Base-by-base conservation (phyloP, 2,888 invertebrate genomes). In the Rhagium mordax region DNA sequence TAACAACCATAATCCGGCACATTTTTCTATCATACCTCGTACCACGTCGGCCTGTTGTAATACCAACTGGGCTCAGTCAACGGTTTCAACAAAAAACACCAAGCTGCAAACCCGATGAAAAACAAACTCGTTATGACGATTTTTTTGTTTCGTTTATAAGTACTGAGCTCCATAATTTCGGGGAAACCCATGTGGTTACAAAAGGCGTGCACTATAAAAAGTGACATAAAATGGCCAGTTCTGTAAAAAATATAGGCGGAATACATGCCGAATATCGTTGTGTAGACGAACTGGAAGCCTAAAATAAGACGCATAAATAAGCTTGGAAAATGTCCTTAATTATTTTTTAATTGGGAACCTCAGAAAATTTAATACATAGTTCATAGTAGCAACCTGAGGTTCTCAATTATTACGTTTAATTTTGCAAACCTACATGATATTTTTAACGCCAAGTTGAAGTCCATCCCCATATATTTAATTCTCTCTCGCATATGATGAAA, bases 141-240 rank as follows among this genome's bases (percentile, higher is more conserved):
- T 78, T 94, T 91, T 80, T 93, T 91, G 4, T 76, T 78, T 27
- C 82, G 88, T 78, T 89, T 88, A 81, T 91, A 92, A 20, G 90
- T 90, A 72, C 91, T 85, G 3, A 95, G 88, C 84, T 95, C 96
- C 2, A 90, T 89, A 77, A 98, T 90, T 86, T 97, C 95, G 0
- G 98, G 98, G 84, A 98, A 94, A 6, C 98, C 98, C 96, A 98
- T 97, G 87, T 96, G 95, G 88, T 98, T 98, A 88, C 98, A 98
- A 87, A 98, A 97, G 33, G 96, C 94, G 87, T 98, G 98, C 1
- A 94, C 97, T 15, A 96, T 87, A 80, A 98, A 92, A 2, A 97
- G 95, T 0, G 98, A 96, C 16, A 94, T 89, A 81, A 98, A 92
- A 87, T 98, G 97, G 47, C 97, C 97, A 81, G 98, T 98, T 86